Conservation (phyloP, 2,113 vertebrate species). For the Hippolais icterina region DNA sequence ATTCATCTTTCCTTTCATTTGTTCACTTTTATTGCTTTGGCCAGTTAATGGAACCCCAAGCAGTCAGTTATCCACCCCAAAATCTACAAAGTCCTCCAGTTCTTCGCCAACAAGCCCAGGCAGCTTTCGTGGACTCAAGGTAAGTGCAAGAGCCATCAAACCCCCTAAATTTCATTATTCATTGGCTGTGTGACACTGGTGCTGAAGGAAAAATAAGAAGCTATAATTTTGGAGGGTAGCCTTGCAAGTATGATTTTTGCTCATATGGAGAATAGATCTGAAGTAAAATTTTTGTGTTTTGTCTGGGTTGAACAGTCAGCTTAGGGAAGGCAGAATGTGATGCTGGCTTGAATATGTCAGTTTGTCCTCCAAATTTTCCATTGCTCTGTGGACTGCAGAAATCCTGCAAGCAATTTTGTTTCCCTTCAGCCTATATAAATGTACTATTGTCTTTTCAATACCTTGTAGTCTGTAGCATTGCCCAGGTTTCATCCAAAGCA, state of each 20-base stretch:
- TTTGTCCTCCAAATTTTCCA: neutral
- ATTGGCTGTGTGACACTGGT: neutral
- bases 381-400: neutral
- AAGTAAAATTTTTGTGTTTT: neutral
- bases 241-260: neutral
- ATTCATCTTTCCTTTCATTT: neutral
- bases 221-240: neutral
- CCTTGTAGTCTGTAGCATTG: neutral
- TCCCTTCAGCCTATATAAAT: neutral
- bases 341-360: neutral
- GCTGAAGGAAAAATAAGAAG: neutral
- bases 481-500: neutral
- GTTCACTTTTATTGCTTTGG: conserved; percentile 29
- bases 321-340: neutral
- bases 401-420: neutral
- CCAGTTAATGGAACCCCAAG: conserved; percentile 89
- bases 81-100: conserved; percentile 91
- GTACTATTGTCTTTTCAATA: neutral
- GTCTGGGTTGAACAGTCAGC: neutral
- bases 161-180: neutral
- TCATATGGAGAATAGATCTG: neutral
- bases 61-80: conserved; percentile 89
- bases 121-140: conserved; percentile 85
- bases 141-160: conserved; percentile 50
- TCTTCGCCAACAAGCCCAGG: conserved; percentile 93